Percentiles rank a stretch among this genome's conserved stretches.
These are phyloP conservation scores for Bedellia somnulentella DNA, from an alignment of 2,888 invertebrate species.

Conservation along the genomic window DNA sequence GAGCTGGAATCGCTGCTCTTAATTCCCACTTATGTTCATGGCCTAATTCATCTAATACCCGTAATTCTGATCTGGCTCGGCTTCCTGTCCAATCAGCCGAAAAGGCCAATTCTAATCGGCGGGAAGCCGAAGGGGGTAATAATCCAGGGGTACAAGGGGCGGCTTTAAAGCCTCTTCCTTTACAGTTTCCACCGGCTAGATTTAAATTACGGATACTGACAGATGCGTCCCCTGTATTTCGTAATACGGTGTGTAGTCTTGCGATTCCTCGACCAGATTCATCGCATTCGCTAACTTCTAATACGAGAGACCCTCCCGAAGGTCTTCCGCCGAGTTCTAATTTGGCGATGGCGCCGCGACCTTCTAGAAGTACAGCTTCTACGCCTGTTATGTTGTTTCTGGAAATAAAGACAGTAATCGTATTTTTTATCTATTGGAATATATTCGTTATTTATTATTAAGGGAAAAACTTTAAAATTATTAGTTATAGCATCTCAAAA, in stretches of 20 bases:
- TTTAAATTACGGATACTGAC: constrained; percentile 64
- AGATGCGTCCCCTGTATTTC: constrained; percentile 90
- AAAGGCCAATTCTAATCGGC: constrained; percentile 22
- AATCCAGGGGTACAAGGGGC: constrained; percentile 28
- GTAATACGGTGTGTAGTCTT: constrained; percentile 72
- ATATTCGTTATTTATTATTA: no score
- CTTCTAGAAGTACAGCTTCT: constrained; percentile 81
- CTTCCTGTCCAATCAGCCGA: constrained; percentile 32
- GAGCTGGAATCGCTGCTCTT: constrained; percentile 20
- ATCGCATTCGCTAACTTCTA: no score
- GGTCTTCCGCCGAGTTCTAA: constrained; percentile 88
- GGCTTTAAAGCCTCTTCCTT: constrained; percentile 34
- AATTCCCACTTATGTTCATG: constrained; percentile 21
- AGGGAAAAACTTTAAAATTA: no score
- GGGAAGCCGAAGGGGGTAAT: constrained; percentile 31
- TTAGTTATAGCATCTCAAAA: no score
- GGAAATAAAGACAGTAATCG: no score
- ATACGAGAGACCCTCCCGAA: no score
- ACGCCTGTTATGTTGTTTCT: constrained; percentile 93
- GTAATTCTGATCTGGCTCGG: constrained; percentile 19
- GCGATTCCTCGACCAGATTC: no score
- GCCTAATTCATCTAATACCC: constrained; percentile 17
- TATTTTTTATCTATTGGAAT: no score
- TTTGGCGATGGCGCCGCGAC: constrained; percentile 82
- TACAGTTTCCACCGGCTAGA: constrained; percentile 20